These are phyloP conservation scores for Hyperoplus immaculatus DNA, from an alignment of 2,797 vertebrate genomes.

Conservation along the genomic window DNA sequence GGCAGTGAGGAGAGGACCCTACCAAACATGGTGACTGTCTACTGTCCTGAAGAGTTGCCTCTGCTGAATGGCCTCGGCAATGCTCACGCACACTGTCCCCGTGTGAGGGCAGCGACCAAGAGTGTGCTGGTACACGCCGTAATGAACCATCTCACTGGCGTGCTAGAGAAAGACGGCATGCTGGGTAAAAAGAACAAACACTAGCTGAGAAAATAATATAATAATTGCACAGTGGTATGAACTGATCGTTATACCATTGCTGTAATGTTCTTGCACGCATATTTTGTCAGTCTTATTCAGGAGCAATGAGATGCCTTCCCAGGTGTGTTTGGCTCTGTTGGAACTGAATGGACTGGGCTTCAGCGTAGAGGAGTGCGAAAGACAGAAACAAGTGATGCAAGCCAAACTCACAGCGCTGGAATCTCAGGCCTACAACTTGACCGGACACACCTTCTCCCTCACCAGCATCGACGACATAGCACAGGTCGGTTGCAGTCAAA, in stretches of 20 bases:
- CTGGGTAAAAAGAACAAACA: slow-evolving; percentile 81
- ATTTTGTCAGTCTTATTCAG: slow-evolving; percentile 87
- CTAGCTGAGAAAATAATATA: too few relatives aligned
- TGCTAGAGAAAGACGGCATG: slow-evolving; percentile 89
- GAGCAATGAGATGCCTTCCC: slow-evolving; percentile 94
- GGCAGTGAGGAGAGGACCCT: slow-evolving; percentile 92
- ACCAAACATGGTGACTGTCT: slow-evolving; percentile 93
- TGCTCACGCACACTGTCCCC: slow-evolving; percentile 83
- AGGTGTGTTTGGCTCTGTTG: slow-evolving; percentile 93
- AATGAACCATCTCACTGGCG: slow-evolving; percentile 87
- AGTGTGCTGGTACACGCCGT: slow-evolving; percentile 88
- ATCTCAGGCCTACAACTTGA: slow-evolving; percentile 90
- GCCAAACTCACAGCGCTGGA: slow-evolving; percentile 93
- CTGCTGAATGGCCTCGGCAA: slow-evolving; percentile 90
- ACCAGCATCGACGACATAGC: slow-evolving; percentile 95
- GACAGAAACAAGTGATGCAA: slow-evolving; percentile 95
- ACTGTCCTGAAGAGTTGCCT: slow-evolving; percentile 89
- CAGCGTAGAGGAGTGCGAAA: slow-evolving; percentile 91
- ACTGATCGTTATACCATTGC: not conserved
- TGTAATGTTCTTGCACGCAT: not conserved
- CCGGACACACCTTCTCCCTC: slow-evolving; percentile 95
- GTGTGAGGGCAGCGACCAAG: slow-evolving; percentile 90
- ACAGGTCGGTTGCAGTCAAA: slow-evolving; percentile 84
- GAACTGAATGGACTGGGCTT: slow-evolving; percentile 98
- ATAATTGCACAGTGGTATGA: not conserved